These are phyloP conservation scores for Cyclina sinensis DNA, from an alignment of 1,140 invertebrate species.

Conservation along the genomic window DNA sequence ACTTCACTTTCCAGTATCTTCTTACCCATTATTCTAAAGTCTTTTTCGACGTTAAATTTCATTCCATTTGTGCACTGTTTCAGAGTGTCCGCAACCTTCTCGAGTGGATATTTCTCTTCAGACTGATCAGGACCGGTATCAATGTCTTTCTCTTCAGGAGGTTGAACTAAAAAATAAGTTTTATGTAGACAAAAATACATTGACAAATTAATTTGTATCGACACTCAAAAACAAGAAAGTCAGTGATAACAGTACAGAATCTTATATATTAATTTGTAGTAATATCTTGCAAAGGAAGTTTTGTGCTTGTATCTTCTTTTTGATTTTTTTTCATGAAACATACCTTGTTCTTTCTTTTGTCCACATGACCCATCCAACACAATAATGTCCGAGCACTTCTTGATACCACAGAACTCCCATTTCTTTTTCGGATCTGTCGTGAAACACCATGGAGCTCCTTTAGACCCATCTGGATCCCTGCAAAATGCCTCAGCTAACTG, in stretches of 20 bases:
- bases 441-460: slow-evolving; percentile 57
- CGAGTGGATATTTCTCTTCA: background rate
- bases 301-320: background rate
- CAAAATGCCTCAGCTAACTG: slow-evolving; percentile 40
- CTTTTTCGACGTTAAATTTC: background rate
- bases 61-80: background rate
- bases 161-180: background rate
- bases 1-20: background rate
- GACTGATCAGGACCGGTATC: background rate
- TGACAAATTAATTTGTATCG: background rate
- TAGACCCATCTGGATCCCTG: slow-evolving; percentile 26
- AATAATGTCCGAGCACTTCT: background rate
- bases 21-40: background rate
- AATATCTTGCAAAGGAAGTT: background rate
- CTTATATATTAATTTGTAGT: background rate
- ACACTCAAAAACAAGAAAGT: background rate
- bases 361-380: slow-evolving; percentile 31
- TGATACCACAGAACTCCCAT: slow-evolving; percentile 43
- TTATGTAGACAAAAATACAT: background rate
- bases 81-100: background rate
- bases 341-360: background rate
- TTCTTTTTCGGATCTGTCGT: slow-evolving; percentile 48
- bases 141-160: background rate
- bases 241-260: background rate
- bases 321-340: background rate